Conservation (phyloP, 2,113 vertebrate genomes). For the Peromyscus leucopus region DNA sequence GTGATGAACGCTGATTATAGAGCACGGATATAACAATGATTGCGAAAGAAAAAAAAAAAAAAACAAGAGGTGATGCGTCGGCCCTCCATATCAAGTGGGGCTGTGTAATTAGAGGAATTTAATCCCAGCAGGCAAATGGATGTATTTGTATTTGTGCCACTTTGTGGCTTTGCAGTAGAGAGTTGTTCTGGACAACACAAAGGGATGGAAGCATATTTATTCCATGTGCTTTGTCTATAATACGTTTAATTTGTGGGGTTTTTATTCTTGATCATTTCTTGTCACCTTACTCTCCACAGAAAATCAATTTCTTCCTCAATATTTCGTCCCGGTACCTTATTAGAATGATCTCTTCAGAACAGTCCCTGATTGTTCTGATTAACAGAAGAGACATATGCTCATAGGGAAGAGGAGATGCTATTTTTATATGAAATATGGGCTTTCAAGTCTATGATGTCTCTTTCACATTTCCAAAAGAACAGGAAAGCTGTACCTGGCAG, state of each 20-base stretch:
- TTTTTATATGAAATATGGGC: constrained; percentile 28
- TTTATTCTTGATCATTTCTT: neutral
- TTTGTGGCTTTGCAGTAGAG: constrained; percentile 55
- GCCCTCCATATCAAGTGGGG: constrained; percentile 80
- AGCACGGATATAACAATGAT: constrained; percentile 84
- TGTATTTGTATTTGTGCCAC: constrained; percentile 81
- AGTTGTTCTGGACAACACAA: constrained; percentile 71
- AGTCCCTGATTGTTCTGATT: constrained; percentile 17
- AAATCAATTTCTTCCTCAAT: constrained; percentile 26
- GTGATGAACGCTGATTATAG: constrained; percentile 87
- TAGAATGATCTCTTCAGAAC: constrained; percentile 29
- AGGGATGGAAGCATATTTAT: constrained; percentile 63
- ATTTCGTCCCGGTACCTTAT: constrained; percentile 3
- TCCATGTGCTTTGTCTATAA: constrained; percentile 27
- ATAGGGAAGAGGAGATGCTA: neutral
- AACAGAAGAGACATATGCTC: neutral
- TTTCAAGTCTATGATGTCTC: neutral
- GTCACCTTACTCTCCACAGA: neutral
- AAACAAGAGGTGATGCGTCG: constrained; percentile 71
- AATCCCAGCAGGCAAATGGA: constrained; percentile 84
- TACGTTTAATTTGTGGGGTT: constrained; percentile 56
- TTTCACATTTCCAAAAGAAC: constrained; percentile 43
- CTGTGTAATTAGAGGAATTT: constrained; percentile 88
- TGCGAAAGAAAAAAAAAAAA: constrained; percentile 76
- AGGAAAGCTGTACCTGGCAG: neutral